Conservation (phyloP, 1,140 invertebrate species). For the Drosophila fuyamai region DNA sequence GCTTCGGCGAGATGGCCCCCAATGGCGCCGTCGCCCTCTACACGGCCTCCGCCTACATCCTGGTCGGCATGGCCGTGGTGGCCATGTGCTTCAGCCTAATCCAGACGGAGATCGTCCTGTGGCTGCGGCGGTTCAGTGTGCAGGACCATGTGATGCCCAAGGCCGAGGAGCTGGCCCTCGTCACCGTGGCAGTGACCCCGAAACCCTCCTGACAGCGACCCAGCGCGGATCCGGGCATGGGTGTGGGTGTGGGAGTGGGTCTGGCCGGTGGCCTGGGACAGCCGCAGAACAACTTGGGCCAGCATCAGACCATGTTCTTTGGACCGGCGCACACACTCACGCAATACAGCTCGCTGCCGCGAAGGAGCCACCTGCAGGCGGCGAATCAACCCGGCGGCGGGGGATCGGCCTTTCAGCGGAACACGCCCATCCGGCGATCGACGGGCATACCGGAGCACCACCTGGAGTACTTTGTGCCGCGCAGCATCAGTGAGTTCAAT, state of each 20-base stretch:
- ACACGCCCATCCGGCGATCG: slow-evolving; percentile 88
- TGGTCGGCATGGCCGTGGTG: slow-evolving; percentile 97
- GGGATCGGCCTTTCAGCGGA: slow-evolving; percentile 86
- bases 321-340: slow-evolving; percentile 73
- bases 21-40: slow-evolving; percentile 87
- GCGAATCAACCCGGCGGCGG: slow-evolving; percentile 7
- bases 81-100: slow-evolving; percentile 99
- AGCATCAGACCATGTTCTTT: slow-evolving; percentile 84
- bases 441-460: slow-evolving; percentile 87
- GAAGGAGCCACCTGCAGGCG: slow-evolving; percentile 66
- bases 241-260: not conserved
- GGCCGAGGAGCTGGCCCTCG: slow-evolving; percentile 78
- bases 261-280: slow-evolving; percentile 2
- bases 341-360: slow-evolving; percentile 81
- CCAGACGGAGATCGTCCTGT: slow-evolving; percentile 94
- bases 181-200: slow-evolving; percentile 78
- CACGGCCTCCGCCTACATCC: slow-evolving; percentile 92
- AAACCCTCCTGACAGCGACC: slow-evolving; percentile 85
- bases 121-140: slow-evolving; percentile 87
- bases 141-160: slow-evolving; percentile 80
- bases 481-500: slow-evolving; percentile 93
- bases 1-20: slow-evolving; percentile 94
- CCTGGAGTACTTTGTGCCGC: slow-evolving; percentile 92
- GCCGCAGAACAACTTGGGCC: slow-evolving; percentile 58
- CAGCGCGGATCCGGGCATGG: slow-evolving; percentile 53